These are phyloP conservation scores for Hippocampus guttulatus DNA, from an alignment of 2,113 vertebrate species.

Conservation along the genomic window DNA sequence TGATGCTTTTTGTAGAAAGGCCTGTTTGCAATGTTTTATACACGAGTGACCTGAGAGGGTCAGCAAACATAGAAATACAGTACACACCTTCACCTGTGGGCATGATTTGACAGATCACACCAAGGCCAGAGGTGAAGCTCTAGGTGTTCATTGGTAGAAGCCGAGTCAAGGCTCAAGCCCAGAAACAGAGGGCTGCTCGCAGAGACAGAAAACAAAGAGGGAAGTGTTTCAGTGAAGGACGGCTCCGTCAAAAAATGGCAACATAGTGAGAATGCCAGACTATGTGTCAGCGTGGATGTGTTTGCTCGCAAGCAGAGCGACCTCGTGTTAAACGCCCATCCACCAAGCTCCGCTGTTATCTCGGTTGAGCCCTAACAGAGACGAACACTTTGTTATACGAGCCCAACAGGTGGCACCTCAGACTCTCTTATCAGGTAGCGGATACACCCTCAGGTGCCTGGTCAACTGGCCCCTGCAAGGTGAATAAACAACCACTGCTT, in stretches of 20 bases:
- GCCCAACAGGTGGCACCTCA: slow-evolving; percentile 43
- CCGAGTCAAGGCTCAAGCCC: slow-evolving; percentile 45
- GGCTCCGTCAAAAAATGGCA: slow-evolving; percentile 44
- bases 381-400: slow-evolving; percentile 38
- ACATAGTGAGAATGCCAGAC: slow-evolving; percentile 48
- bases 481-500: slow-evolving; percentile 27
- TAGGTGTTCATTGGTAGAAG: slow-evolving; percentile 64
- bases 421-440: slow-evolving; percentile 45
- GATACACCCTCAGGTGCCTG: slow-evolving; percentile 2
- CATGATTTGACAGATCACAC: slow-evolving; percentile 55
- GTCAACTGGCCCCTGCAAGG: slow-evolving; percentile 22
- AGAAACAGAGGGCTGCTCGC: slow-evolving; percentile 53
- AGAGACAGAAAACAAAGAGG: slow-evolving; percentile 9
- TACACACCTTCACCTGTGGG: slow-evolving; percentile 63
- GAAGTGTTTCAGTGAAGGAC: slow-evolving; percentile 27
- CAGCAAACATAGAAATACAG: slow-evolving; percentile 31
- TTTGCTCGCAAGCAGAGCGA: slow-evolving; percentile 27
- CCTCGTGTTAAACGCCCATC: background rate
- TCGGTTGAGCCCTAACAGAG: slow-evolving; percentile 12
- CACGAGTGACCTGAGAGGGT: background rate
- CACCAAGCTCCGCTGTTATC: slow-evolving; percentile 21
- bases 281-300: slow-evolving; percentile 28
- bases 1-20: background rate
- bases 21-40: background rate
- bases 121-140: slow-evolving; percentile 52